Evolutionary conservation across 2,888 invertebrate species (phyloP), one percentile per base, ranked within the genome.

Genomic region (Parnassius apollo): DNA sequence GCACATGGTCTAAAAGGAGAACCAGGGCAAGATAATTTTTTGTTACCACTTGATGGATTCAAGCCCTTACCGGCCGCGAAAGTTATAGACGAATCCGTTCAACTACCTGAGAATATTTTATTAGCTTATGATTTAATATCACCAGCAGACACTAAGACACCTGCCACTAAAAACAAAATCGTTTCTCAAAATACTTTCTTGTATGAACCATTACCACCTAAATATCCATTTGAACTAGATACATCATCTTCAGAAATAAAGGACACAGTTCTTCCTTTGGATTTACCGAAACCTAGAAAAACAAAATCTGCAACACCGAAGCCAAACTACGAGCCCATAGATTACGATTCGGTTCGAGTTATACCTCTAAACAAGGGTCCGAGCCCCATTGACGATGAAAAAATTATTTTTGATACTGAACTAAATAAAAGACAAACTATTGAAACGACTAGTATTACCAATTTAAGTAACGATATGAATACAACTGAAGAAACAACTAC

Each of bases 21-120:
- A 62, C 81, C 85, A 54, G 88, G 83, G 2, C 79, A 86, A 70
- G 89, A 91, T 66, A 78, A 86, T 71, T 90, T 90, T 58, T 72
- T 91, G 1, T 68, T 91, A 9, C 91, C 91, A 1, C 76, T 91
- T 9, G 91, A 91, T 61, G 91, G 91, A 2, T 91, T 91, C 57
- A 91, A 91, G 50, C 91, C 91, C 42, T 67, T 91, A 35, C 91
- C 91, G 11, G 85, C 90, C 48, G 81, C 85, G 7, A 85, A 73
- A 72, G 72, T 85, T 13, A 72, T 89, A 3, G 91, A 91, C 65
- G 90, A 86, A 13, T 80, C 80, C 46, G 80, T 91, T 11, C 84
- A 91, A 65, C 66, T 91, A 56, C 91, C 91, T 57, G 91, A 91
- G 76, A 91, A 90, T 45, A 83, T 91, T 67, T 71, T 91, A 50